A percentile compares a stretch with the other conserved stretches of the same genome.
These are phyloP conservation scores for Drosophila truncata DNA, from an alignment of 1,140 invertebrate species.

Conservation along the genomic window DNA sequence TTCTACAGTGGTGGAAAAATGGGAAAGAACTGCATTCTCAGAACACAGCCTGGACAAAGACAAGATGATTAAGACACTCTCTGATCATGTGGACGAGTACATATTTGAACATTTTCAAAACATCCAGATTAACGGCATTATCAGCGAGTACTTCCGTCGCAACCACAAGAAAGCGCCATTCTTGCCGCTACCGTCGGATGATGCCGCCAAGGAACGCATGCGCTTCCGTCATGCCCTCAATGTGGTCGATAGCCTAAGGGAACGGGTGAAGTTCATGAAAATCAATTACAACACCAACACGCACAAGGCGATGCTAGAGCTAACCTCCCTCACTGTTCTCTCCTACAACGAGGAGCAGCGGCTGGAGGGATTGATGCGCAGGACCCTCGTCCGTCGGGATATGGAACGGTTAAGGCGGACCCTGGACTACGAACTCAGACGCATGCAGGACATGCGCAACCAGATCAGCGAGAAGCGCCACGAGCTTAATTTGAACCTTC, in stretches of 20 bases:
- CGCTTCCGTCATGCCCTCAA: conserved; percentile 19
- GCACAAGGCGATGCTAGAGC: conserved; percentile 16
- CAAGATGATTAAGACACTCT: conserved; percentile 11
- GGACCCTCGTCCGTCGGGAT: conserved; percentile 19
- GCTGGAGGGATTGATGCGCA: conserved; percentile 27
- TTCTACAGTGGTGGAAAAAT: conserved; percentile 4
- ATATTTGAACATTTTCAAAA: background rate
- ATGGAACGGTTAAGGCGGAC: conserved; percentile 30
- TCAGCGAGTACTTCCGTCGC: conserved; percentile 27
- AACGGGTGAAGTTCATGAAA: conserved; percentile 20
- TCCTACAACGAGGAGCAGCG: conserved; percentile 26
- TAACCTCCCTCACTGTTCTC: conserved; percentile 5
- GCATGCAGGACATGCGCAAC: conserved; percentile 37
- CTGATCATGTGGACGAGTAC: background rate
- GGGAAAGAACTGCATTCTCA: conserved; percentile 1
- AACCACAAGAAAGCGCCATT: conserved; percentile 19
- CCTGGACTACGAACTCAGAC: conserved; percentile 25
- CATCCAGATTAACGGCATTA: background rate
- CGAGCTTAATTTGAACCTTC: conserved; percentile 39
- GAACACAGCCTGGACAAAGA: conserved; percentile 11
- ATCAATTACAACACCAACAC: conserved; percentile 6
- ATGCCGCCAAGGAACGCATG: background rate
- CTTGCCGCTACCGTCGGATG: background rate
- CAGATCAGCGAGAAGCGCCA: conserved; percentile 40
- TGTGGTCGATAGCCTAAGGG: conserved; percentile 19